Conservation (phyloP, 2,797 vertebrate species). For the Ciconia nigra region DNA sequence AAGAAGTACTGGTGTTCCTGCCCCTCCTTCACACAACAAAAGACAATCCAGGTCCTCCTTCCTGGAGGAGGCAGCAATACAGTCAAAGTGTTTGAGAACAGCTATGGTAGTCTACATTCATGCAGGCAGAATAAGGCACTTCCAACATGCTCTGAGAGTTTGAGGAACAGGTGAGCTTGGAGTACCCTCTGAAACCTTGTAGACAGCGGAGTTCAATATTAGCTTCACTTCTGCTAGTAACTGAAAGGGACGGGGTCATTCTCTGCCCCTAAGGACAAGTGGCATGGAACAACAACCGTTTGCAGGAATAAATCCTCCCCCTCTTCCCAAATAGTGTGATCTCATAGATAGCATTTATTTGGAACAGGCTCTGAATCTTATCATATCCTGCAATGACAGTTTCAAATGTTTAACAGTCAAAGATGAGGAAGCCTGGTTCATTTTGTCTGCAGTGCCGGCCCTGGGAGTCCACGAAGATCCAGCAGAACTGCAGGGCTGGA, state of each 20-base stretch:
- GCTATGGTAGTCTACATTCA: not conserved
- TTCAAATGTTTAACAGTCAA: not conserved
- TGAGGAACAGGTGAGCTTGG: not conserved
- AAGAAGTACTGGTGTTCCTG: not conserved
- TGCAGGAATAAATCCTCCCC: not conserved
- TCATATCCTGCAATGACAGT: not conserved
- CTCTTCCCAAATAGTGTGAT: not conserved
- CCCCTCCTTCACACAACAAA: not conserved
- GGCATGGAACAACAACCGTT: not conserved
- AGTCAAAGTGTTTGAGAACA: not conserved
- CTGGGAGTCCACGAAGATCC: not conserved
- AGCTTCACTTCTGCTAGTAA: not conserved
- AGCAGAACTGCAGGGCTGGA: not conserved
- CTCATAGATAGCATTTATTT: not conserved
- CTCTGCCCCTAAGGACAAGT: not conserved
- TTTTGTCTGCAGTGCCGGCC: fast-evolving
- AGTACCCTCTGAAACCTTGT: not conserved
- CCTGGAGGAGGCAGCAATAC: not conserved
- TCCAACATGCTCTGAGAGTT: not conserved
- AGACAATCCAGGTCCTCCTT: not conserved
- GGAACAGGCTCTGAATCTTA: not conserved
- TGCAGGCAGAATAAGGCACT: not conserved
- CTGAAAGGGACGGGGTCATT: not conserved
- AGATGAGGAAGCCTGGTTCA: not conserved
- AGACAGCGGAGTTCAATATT: not conserved